Evolutionary conservation across 2,113 vertebrate genomes (phyloP).

Genomic region (Microtus montanus): DNA sequence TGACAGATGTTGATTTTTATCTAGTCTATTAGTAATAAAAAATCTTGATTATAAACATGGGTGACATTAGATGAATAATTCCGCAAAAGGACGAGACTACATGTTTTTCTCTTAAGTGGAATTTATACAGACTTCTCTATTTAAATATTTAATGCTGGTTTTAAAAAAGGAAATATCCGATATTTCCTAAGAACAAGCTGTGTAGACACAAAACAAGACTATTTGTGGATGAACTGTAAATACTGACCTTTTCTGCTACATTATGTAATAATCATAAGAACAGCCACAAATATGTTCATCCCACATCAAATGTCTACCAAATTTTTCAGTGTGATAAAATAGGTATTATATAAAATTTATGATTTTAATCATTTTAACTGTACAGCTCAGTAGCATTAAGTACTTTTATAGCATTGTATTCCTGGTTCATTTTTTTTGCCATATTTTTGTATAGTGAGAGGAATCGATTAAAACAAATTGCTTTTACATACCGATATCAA

Average conservation of each 20-base stretch:
- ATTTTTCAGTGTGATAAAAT: not conserved
- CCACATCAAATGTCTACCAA: not conserved
- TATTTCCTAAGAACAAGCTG: not conserved
- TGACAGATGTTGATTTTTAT: constrained; percentile 58
- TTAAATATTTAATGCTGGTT: constrained; percentile 19
- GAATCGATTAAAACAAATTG: not conserved
- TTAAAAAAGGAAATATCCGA: not conserved
- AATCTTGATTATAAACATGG: constrained; percentile 54
- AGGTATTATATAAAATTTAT: not conserved
- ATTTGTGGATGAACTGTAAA: constrained; percentile 1
- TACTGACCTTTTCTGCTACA: not conserved
- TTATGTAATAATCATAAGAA: not conserved
- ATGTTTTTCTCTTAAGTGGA: constrained; percentile 44
- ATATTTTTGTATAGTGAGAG: not conserved
- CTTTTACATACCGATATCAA: not conserved
- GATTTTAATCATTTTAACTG: not conserved
- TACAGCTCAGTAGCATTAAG: not conserved
- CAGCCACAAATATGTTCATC: not conserved
- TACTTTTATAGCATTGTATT: not conserved
- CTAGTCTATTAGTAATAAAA: constrained; percentile 60
- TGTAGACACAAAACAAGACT: not conserved
- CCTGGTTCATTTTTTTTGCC: not conserved
- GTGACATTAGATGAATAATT: constrained; percentile 26
- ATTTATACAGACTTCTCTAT: constrained; percentile 37
- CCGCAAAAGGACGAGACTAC: constrained; percentile 39